A percentile compares a stretch with the other conserved stretches of the same genome.
phyloP scores from a whole-genome alignment of 2,888 invertebrate genomes.

The Aleiodes leptofemur region DNA sequence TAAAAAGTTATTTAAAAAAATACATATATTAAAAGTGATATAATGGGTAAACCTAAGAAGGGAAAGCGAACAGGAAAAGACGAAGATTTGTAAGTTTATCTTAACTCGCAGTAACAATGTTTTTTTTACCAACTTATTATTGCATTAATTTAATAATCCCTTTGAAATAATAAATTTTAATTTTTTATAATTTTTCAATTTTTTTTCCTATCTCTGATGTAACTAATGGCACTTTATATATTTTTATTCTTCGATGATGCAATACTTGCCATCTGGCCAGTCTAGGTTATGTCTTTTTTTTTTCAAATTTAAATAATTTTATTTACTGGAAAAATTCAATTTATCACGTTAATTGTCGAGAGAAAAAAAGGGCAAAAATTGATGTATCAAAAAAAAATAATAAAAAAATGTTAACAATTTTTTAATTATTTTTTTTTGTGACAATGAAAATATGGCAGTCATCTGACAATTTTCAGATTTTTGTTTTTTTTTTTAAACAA shows the following conservation, averaged over 20 bases:
- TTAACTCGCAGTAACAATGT: background rate
- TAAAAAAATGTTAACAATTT: too few species aligned
- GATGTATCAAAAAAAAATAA: too few species aligned
- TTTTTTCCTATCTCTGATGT: slow-evolving; percentile 45
- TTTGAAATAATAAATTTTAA: background rate
- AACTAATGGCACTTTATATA: slow-evolving; percentile 48
- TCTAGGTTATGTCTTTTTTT: slow-evolving; percentile 53
- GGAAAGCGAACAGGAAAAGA: slow-evolving; percentile 86
- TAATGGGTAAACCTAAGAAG: slow-evolving; percentile 89
- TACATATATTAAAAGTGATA: slow-evolving; percentile 4
- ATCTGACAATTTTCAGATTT: too few species aligned
- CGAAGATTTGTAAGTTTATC: slow-evolving; percentile 83
- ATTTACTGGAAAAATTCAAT: background rate
- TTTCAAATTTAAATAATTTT: slow-evolving; percentile 14
- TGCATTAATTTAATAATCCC: slow-evolving; percentile 13
- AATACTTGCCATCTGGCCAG: slow-evolving; percentile 55
- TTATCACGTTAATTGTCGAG: background rate
- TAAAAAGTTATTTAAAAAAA: background rate
- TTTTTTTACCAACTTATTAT: background rate
- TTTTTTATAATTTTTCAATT: slow-evolving; percentile 43
- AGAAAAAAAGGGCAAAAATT: too few species aligned
- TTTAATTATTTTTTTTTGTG: too few species aligned
- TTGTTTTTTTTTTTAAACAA: too few species aligned
- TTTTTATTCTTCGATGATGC: slow-evolving; percentile 55
- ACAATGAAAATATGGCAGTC: too few species aligned